Conservation (phyloP, 92 coral and sea anemone species). For the Palythoa grandiflora region DNA sequence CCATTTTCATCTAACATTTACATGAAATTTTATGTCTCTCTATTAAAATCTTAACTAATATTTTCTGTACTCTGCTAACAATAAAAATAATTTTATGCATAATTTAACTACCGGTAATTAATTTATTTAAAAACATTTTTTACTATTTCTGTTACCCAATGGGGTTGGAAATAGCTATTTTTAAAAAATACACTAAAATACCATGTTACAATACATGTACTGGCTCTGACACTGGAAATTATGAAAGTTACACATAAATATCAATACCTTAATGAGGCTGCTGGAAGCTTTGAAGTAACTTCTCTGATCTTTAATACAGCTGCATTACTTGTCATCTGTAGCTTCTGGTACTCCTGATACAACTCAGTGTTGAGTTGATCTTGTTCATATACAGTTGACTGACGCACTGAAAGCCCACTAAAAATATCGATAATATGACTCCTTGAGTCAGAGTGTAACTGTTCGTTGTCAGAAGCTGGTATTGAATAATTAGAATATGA, state of each 20-base stretch:
- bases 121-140: too few relatives aligned
- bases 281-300: slow-evolving; percentile 72
- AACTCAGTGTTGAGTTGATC: slow-evolving; percentile 52
- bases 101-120: too few relatives aligned
- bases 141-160: too few relatives aligned
- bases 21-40: too few relatives aligned
- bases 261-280: slow-evolving; percentile 63
- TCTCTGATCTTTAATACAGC: slow-evolving; percentile 54
- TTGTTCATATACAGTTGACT: slow-evolving; percentile 12
- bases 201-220: too few relatives aligned
- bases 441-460: not conserved
- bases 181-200: too few relatives aligned
- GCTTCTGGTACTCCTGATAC: slow-evolving; percentile 53
- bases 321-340: slow-evolving; percentile 54
- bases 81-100: too few relatives aligned
- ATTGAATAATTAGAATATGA: not conserved
- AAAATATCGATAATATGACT: slow-evolving; percentile 61
- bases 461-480: not conserved
- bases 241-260: not conserved
- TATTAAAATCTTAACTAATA: too few relatives aligned
- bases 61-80: too few relatives aligned
- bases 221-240: too few relatives aligned
- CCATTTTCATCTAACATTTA: too few relatives aligned
- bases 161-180: too few relatives aligned
- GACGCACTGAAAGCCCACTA: slow-evolving; percentile 62